phyloP scores from a whole-genome alignment of 2,797 vertebrate genomes.

The Cossypha niveicapilla region DNA sequence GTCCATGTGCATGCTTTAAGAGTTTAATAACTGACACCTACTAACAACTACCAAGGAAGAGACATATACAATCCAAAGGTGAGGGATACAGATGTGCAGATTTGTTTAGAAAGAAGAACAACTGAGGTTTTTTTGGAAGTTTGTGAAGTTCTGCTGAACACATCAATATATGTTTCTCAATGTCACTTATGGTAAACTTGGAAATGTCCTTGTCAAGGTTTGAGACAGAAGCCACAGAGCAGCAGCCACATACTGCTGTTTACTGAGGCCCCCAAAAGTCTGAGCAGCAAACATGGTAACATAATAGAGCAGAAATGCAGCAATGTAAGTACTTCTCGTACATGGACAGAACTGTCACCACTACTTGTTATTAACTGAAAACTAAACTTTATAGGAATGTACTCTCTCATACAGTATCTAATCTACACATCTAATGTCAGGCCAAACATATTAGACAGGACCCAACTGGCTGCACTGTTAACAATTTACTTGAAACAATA shows the following conservation, averaged over 20 bases:
- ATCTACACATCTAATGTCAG: background rate
- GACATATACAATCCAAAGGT: background rate
- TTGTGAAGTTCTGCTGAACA: background rate
- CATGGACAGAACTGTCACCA: background rate
- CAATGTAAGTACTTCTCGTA: background rate
- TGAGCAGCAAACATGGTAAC: background rate
- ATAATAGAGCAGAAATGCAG: background rate
- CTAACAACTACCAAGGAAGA: background rate
- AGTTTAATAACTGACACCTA: background rate
- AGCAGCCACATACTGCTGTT: background rate
- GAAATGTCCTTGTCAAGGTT: background rate
- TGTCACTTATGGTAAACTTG: background rate
- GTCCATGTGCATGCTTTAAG: background rate
- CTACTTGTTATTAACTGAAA: background rate
- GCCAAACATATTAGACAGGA: background rate
- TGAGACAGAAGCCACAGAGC: background rate
- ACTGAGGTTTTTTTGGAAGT: background rate
- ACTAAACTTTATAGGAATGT: background rate
- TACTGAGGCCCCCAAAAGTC: background rate
- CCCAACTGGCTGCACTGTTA: background rate
- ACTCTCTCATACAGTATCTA: background rate
- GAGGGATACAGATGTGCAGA: background rate
- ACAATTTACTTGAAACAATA: slow-evolving; percentile 37
- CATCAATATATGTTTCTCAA: background rate
- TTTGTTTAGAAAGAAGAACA: background rate